These are phyloP conservation scores for Puffinus mauretanicus DNA, from an alignment of 2,113 vertebrate species.

Conservation along the genomic window DNA sequence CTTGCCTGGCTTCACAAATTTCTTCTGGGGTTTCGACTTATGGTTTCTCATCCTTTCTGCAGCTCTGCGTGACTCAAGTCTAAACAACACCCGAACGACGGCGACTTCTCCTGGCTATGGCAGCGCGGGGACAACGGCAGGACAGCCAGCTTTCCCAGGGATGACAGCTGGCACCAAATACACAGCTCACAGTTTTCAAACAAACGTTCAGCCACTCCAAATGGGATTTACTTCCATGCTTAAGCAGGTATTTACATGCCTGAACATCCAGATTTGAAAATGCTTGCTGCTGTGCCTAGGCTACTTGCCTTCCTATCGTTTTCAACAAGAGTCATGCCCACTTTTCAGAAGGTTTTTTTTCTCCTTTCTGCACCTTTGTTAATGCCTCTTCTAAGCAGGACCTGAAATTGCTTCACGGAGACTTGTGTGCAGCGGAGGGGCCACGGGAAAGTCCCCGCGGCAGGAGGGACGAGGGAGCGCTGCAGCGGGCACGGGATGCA, in stretches of 20 bases:
- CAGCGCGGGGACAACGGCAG: rapidly evolving
- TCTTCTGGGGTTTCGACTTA: not conserved
- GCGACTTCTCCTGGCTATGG: not conserved
- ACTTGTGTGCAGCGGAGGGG: too few species aligned
- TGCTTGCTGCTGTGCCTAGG: not conserved
- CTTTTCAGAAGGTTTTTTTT: not conserved
- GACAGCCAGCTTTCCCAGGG: not conserved
- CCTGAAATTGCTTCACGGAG: not conserved
- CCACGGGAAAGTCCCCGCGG: rapidly evolving
- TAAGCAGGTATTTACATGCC: not conserved
- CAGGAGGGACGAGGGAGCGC: not conserved
- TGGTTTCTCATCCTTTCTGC: not conserved
- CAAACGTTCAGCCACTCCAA: not conserved
- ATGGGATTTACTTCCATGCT: not conserved
- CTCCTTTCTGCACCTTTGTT: not conserved
- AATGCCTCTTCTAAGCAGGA: not conserved
- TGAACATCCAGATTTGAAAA: not conserved
- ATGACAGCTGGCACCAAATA: not conserved
- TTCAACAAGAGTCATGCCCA: rapidly evolving
- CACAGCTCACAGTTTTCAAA: not conserved
- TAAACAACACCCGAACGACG: rapidly evolving
- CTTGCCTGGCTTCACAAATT: not conserved
- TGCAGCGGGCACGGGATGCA: rapidly evolving
- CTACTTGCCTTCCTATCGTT: not conserved
- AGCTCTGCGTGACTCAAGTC: rapidly evolving